phyloP scores from a whole-genome alignment of 2,888 invertebrate genomes.

The Mystacides longicornis region DNA sequence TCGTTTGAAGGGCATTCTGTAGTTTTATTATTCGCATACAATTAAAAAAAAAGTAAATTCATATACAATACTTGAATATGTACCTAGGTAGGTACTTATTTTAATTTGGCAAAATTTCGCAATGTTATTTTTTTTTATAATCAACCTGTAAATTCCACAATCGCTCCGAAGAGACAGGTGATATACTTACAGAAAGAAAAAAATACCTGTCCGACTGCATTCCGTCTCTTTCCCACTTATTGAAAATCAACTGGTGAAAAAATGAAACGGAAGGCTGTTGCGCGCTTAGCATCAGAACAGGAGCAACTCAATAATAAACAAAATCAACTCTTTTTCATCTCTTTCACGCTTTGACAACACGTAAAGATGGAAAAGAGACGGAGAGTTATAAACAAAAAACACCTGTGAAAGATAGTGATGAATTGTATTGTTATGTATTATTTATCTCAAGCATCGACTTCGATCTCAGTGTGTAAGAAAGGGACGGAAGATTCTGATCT shows the following conservation, averaged over 20 bases:
- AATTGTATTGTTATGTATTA: too few relatives aligned
- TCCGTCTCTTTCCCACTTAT: constrained; percentile 8
- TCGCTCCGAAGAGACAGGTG: too few relatives aligned
- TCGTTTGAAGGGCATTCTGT: too few relatives aligned
- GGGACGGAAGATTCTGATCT: neutral
- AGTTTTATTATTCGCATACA: too few relatives aligned
- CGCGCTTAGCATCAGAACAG: constrained; percentile 21
- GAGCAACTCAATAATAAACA: constrained; percentile 12
- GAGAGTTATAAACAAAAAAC: constrained; percentile 2
- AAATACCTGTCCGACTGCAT: too few relatives aligned
- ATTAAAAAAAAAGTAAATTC: too few relatives aligned
- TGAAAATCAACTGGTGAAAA: neutral
- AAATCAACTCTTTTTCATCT: neutral
- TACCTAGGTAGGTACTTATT: too few relatives aligned
- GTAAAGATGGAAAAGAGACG: neutral
- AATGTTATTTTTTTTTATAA: too few relatives aligned
- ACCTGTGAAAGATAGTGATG: constrained; percentile 6
- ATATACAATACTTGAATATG: too few relatives aligned
- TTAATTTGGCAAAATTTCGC: too few relatives aligned
- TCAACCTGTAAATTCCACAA: too few relatives aligned
- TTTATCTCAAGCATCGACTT: constrained; percentile 6
- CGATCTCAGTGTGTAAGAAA: neutral
- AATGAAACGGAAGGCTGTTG: constrained; percentile 12
- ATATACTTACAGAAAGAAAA: too few relatives aligned
- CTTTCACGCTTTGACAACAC: neutral